Evolutionary conservation across 2,113 vertebrate genomes (phyloP), one percentile per base, ranked within the genome.

Genomic region (Machaerirhynchus nigripectus): DNA sequence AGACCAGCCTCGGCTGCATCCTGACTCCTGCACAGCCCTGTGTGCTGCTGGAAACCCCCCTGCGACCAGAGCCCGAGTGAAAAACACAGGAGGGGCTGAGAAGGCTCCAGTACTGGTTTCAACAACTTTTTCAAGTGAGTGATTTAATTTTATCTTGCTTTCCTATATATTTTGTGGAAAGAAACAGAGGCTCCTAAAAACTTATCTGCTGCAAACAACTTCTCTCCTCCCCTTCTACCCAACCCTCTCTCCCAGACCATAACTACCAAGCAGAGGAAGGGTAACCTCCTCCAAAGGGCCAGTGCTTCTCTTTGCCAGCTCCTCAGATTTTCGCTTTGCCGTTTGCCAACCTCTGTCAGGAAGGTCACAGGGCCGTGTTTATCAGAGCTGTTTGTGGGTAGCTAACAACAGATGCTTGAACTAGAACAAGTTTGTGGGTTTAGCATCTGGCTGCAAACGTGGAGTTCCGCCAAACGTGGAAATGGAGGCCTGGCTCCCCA

Each of bases 71-170:
- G 21, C 18, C 67, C 2, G 2, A 73, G 65, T 12, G 4, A 56
- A 84, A 86, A 39, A 28, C 31, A 55, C 28, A 15, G 2, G 3
- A 71, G 44, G 26, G n/a, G 39, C 79, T 18, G 31, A 81, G 64
- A 67, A 92, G 30, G 19, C 37, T 55, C 57, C 80, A 91, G 65
- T 87, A 90, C 27, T 26, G n/a, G 13, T 61, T 96, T 86, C 75
- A 92, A 33, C 73, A 77, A 37, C 70, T 78, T 61, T 69, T 73
- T 74, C 67, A 90, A 90, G 97, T 97, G 91, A 96, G 97, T 96
- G 47, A 70, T 19, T 70, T 86, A 16, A 15, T 63, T 84, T 91
- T 76, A 89, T 71, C 31, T 80, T 73, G 35, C 16, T 93, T 95
- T 92, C 21, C 4, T 21, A 23, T n/a, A 7, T 39, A 28, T 42